A percentile compares a stretch with the other conserved stretches of the same genome.
These are phyloP conservation scores for Phyllostomus discolor DNA, from an alignment of 2,113 vertebrate species.

Conservation along the genomic window DNA sequence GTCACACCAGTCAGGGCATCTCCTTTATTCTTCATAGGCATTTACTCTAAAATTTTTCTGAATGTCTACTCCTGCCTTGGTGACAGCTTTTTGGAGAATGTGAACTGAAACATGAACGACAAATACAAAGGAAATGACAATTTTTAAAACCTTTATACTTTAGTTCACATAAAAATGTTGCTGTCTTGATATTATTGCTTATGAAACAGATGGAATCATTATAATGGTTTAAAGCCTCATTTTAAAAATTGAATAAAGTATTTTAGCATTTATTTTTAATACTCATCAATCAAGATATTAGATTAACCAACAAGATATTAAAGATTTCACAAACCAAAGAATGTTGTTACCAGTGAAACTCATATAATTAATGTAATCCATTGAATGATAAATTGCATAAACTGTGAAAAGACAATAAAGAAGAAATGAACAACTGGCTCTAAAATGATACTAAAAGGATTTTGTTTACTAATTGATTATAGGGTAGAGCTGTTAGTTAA, in stretches of 20 bases:
- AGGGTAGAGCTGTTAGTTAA: neutral
- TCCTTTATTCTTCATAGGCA: neutral
- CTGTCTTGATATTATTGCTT: neutral
- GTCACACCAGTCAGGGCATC: neutral
- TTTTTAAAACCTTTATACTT: neutral
- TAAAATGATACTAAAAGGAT: neutral
- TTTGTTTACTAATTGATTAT: neutral
- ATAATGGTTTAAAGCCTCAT: neutral
- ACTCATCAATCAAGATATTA: neutral
- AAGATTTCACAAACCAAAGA: neutral
- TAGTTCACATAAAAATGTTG: neutral
- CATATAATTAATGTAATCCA: neutral
- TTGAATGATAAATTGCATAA: neutral
- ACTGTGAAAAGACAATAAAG: constrained; percentile 1
- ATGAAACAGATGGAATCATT: neutral
- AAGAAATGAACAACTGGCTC: neutral
- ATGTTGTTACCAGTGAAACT: neutral
- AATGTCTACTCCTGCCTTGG: neutral
- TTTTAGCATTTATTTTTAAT: constrained; percentile 14
- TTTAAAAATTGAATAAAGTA: neutral
- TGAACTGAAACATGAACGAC: neutral
- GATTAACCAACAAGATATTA: neutral
- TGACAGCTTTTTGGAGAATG: neutral
- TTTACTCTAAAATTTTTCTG: neutral
- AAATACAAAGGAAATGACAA: neutral